These are phyloP conservation scores for Hippoglossus stenolepis DNA, from an alignment of 2,113 vertebrate species.

Conservation along the genomic window DNA sequence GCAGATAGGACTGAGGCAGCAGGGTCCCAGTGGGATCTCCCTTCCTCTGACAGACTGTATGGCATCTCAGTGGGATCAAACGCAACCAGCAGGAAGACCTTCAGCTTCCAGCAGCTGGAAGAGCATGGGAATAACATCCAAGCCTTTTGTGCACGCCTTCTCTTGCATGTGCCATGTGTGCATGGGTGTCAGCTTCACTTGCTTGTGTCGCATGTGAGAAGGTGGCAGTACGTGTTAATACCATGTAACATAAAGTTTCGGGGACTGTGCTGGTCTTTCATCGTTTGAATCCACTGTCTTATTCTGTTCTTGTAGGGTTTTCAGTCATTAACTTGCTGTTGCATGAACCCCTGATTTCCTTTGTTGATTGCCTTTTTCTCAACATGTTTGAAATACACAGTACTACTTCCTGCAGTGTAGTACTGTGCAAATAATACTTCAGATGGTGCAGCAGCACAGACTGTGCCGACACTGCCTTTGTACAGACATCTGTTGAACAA, in stretches of 20 bases:
- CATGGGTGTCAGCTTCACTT: slow-evolving; percentile 7
- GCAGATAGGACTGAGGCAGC: slow-evolving; percentile 44
- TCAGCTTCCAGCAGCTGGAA: slow-evolving; percentile 60
- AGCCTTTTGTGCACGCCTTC: slow-evolving; percentile 21
- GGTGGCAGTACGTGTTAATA: neutral
- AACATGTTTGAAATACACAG: neutral
- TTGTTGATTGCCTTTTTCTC: neutral
- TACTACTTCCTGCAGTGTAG: no score
- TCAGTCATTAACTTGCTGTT: neutral
- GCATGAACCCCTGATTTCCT: neutral
- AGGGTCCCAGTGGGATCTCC: slow-evolving; percentile 65
- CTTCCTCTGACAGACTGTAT: slow-evolving; percentile 64
- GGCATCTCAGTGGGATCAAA: slow-evolving; percentile 73
- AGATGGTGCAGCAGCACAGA: neutral
- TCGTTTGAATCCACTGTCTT: neutral
- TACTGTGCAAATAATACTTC: no score
- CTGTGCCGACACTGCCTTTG: neutral
- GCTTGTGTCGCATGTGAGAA: neutral
- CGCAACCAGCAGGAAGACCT: slow-evolving; percentile 61
- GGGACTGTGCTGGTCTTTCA: neutral
- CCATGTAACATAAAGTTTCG: neutral
- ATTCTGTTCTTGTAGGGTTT: neutral
- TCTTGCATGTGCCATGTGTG: slow-evolving; percentile 2
- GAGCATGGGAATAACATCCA: slow-evolving; percentile 64
- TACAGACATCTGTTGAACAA: neutral